Conservation (phyloP, 2,797 vertebrate genomes). For the Nyctalus aviator region DNA sequence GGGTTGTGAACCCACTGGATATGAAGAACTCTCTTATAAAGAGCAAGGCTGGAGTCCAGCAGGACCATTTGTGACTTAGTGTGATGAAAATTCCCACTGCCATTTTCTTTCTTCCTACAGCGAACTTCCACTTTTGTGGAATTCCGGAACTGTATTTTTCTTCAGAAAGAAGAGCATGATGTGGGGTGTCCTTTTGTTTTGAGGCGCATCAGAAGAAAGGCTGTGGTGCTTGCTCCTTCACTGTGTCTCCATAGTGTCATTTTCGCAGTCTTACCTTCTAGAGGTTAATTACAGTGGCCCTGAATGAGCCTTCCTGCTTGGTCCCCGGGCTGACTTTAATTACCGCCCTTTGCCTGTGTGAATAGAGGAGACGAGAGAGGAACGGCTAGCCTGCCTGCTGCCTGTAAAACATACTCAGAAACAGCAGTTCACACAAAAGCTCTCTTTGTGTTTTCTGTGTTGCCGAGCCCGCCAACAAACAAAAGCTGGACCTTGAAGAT, state of each 20-base stretch:
- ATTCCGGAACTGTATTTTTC: not conserved
- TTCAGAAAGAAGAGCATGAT: slow-evolving; percentile 68
- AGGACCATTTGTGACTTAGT: not conserved
- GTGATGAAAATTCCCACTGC: not conserved
- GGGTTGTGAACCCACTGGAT: slow-evolving; percentile 33
- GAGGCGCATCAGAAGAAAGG: slow-evolving; percentile 44
- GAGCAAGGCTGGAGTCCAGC: not conserved
- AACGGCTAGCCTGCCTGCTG: slow-evolving; percentile 61
- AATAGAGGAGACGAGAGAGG: slow-evolving; percentile 64
- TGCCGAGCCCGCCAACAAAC: slow-evolving; percentile 74
- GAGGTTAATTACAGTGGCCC: slow-evolving; percentile 86
- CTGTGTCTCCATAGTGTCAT: slow-evolving; percentile 68
- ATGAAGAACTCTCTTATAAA: slow-evolving; percentile 28
- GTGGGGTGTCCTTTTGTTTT: slow-evolving; percentile 19
- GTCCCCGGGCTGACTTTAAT: slow-evolving; percentile 85
- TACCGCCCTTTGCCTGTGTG: slow-evolving; percentile 76
- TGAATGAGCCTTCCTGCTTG: slow-evolving; percentile 62
- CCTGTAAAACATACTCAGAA: slow-evolving; percentile 67
- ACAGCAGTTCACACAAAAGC: slow-evolving; percentile 76
- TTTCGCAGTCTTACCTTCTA: slow-evolving; percentile 74
- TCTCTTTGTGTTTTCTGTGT: slow-evolving; percentile 80
- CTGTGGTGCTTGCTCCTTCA: slow-evolving; percentile 63
- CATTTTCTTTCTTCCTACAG: slow-evolving; percentile 59
- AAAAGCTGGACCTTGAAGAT: slow-evolving; percentile 73
- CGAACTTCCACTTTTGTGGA: not conserved